Conservation (phyloP, 1,140 invertebrate species). For the Euwallacea similis region DNA sequence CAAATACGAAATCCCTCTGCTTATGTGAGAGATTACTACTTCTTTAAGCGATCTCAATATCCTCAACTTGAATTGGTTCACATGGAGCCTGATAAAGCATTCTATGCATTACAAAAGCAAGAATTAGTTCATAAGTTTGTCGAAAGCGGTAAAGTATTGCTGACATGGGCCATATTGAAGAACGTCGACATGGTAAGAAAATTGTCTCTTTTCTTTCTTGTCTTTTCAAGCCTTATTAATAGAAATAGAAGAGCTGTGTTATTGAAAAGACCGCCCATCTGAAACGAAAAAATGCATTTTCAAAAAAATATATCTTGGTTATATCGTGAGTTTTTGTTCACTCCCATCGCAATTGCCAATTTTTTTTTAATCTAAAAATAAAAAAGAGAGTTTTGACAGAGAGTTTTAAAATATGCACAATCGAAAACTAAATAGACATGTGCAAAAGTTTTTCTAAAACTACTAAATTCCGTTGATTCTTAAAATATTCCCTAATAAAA, state of each 20-base stretch:
- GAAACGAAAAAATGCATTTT: no score
- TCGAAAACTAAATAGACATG: no score
- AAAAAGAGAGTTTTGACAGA: no score
- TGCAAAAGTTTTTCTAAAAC: no score
- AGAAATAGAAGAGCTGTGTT: not conserved
- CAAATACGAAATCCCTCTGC: constrained; percentile 93
- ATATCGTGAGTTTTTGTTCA: no score
- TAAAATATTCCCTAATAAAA: no score
- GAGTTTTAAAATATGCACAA: no score
- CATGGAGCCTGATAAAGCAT: constrained; percentile 90
- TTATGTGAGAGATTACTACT: constrained; percentile 97
- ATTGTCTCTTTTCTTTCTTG: no score
- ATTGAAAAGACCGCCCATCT: not conserved
- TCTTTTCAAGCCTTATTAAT: not conserved
- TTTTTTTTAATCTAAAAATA: no score
- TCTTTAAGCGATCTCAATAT: constrained; percentile 98
- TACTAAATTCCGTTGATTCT: no score
- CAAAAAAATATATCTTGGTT: no score
- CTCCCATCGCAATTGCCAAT: no score
- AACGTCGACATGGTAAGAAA: constrained; percentile 82
- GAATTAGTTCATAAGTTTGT: constrained; percentile 94
- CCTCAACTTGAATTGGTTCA: constrained; percentile 94
- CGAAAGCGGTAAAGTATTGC: constrained; percentile 92
- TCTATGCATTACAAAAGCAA: constrained; percentile 88
- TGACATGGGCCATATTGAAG: constrained; percentile 88